These are phyloP conservation scores for Hydrolagus affinis DNA, from an alignment of 2,113 vertebrate species.

Conservation along the genomic window DNA sequence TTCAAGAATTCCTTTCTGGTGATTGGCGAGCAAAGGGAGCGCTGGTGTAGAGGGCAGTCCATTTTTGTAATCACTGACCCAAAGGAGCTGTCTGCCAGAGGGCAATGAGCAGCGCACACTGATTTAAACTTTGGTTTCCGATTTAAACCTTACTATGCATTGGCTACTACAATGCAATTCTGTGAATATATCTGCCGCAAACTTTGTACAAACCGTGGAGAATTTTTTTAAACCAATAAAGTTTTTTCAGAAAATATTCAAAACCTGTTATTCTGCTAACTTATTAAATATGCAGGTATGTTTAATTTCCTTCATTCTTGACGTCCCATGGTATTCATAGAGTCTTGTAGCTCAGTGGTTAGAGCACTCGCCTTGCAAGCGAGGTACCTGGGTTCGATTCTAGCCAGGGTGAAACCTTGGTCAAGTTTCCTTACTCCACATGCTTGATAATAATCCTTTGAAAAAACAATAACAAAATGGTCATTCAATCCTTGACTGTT, in stretches of 20 bases:
- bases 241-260: too few relatives aligned
- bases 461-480: too few relatives aligned
- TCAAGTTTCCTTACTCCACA: too few relatives aligned
- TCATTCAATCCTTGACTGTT: too few relatives aligned
- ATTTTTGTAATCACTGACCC: background rate
- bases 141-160: background rate
- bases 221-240: background rate
- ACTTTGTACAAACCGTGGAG: background rate
- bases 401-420: too few relatives aligned
- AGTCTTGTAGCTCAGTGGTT: too few relatives aligned
- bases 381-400: too few relatives aligned
- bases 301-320: background rate
- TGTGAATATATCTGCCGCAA: background rate
- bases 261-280: background rate
- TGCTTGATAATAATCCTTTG: too few relatives aligned
- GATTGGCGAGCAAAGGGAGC: slow-evolving; percentile 95
- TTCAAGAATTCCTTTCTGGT: slow-evolving; percentile 73
- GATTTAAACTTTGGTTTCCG: background rate
- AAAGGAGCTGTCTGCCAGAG: background rate
- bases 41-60: slow-evolving; percentile 55
- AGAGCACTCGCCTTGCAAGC: too few relatives aligned
- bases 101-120: background rate
- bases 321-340: too few relatives aligned
- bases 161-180: background rate
- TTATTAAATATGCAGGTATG: background rate